A percentile compares a stretch with the other conserved stretches of the same genome.
Conservation (phyloP, 2,888 invertebrate genomes). For the Tryphoninae sp. region DNA sequence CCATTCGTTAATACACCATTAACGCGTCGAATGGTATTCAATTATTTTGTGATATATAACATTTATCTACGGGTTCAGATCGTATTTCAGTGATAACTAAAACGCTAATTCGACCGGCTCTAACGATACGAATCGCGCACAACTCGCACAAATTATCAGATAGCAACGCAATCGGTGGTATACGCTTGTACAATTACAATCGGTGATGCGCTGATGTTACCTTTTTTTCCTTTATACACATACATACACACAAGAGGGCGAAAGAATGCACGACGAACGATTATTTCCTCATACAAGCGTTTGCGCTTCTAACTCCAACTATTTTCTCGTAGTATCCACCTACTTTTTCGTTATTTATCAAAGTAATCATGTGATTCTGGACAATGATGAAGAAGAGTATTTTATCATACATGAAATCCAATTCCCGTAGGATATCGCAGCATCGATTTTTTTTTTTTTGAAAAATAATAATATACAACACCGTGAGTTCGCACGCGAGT, state of each 20-base stretch:
- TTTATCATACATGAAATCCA: neutral
- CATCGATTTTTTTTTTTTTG: neutral
- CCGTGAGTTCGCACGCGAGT: slow-evolving; percentile 26
- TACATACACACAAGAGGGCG: slow-evolving; percentile 7
- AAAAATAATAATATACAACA: neutral
- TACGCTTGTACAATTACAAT: neutral
- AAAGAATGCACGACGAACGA: slow-evolving; percentile 24
- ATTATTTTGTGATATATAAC: slow-evolving; percentile 10
- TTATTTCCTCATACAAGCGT: slow-evolving; percentile 32
- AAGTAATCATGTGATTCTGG: slow-evolving; percentile 41
- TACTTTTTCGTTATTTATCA: slow-evolving; percentile 43
- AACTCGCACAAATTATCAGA: neutral
- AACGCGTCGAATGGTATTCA: slow-evolving; percentile 22
- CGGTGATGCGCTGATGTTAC: neutral
- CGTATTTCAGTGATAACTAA: neutral
- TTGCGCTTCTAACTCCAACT: slow-evolving; percentile 26
- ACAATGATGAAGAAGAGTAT: slow-evolving; percentile 17
- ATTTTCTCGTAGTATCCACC: slow-evolving; percentile 37
- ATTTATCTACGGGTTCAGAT: slow-evolving; percentile 15
- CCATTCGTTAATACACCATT: neutral
- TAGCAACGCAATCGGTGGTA: neutral
- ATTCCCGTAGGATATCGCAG: neutral
- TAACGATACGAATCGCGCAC: slow-evolving; percentile 7
- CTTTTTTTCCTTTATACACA: neutral
- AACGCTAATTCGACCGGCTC: slow-evolving; percentile 23